Conservation (phyloP, 2,113 vertebrate species). For the Elephas maximus region DNA sequence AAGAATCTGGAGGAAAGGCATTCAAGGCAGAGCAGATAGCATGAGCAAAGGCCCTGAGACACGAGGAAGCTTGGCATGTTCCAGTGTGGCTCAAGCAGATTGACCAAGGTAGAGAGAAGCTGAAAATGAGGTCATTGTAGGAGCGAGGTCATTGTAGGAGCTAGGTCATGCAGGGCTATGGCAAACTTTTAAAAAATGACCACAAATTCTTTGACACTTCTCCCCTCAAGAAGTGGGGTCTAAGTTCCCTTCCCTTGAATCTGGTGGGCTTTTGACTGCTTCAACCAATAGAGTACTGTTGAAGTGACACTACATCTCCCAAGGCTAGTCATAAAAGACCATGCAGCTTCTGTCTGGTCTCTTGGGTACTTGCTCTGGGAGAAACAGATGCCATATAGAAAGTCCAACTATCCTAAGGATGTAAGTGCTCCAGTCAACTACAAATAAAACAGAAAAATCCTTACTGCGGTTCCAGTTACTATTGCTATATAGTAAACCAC, state of each 20-base stretch:
- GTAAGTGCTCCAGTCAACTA: neutral
- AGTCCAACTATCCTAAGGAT: neutral
- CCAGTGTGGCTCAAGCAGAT: neutral
- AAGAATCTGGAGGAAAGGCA: too few species aligned
- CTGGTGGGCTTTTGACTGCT: neutral
- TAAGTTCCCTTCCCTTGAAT: too few species aligned
- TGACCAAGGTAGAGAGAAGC: slow-evolving; percentile 3
- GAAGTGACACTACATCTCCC: neutral
- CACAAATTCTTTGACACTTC: neutral
- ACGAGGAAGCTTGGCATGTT: neutral
- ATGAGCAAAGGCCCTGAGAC: neutral
- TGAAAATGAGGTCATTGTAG: neutral
- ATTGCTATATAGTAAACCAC: too few species aligned
- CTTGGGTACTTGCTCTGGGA: neutral
- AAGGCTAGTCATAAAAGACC: neutral
- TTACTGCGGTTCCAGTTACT: too few species aligned
- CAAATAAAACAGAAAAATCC: too few species aligned
- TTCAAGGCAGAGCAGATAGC: too few species aligned
- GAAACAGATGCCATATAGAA: neutral
- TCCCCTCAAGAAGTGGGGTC: too few species aligned
- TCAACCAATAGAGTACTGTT: neutral
- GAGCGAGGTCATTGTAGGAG: neutral
- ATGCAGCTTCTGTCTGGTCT: neutral
- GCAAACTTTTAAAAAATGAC: neutral
- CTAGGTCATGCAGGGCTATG: neutral